Conservation (phyloP, 2,113 vertebrate species). For the Percina caprodes region DNA sequence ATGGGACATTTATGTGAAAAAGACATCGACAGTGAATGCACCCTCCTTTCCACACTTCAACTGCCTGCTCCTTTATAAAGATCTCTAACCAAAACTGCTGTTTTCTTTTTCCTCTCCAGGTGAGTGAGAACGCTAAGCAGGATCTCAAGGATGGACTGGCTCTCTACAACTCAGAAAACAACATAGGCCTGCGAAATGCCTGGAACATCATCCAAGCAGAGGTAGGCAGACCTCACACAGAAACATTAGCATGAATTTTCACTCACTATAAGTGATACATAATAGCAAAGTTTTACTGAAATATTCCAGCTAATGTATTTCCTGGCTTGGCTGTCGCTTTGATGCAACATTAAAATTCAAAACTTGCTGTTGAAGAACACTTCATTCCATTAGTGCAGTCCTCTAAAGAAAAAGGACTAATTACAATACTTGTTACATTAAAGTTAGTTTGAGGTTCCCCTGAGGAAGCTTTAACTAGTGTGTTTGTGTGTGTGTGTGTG, state of each 20-base stretch:
- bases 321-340: slow-evolving; percentile 21
- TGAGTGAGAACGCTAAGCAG: slow-evolving; percentile 94
- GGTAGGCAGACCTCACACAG: slow-evolving; percentile 77
- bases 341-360: slow-evolving; percentile 47
- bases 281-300: slow-evolving; percentile 24
- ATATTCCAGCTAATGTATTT: slow-evolving; percentile 56
- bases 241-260: slow-evolving; percentile 2
- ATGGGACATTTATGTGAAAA: slow-evolving; percentile 7
- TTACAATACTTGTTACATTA: slow-evolving; percentile 6
- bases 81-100: slow-evolving; percentile 24
- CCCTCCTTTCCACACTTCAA: not conserved
- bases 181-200: slow-evolving; percentile 95
- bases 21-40: not conserved
- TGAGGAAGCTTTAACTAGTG: slow-evolving; percentile 14
- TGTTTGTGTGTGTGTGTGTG: slow-evolving; percentile 1
- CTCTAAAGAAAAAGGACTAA: slow-evolving; percentile 28
- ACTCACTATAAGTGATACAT: not conserved
- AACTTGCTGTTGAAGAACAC: not conserved
- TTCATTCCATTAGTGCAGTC: slow-evolving; percentile 19
- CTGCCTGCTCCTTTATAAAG: not conserved
- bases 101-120: slow-evolving; percentile 79
- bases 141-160: slow-evolving; percentile 95
- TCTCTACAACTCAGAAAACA: slow-evolving; percentile 96
- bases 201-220: slow-evolving; percentile 99
- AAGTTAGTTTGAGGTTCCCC: slow-evolving; percentile 28